Conservation (phyloP, 2,888 invertebrate genomes). For the Penaeus monodon region DNA sequence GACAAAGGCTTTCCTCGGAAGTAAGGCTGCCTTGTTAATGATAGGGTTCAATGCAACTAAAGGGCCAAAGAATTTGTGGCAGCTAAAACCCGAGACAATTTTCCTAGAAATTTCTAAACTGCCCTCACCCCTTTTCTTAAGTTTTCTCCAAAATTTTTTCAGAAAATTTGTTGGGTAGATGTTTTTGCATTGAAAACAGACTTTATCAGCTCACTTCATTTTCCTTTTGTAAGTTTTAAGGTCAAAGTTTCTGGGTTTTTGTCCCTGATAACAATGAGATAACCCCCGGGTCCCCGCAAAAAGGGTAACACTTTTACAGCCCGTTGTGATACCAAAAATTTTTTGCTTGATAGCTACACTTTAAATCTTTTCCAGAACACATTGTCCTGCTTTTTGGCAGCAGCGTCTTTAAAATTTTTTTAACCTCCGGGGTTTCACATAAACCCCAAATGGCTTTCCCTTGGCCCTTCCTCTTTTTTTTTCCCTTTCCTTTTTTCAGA, state of each 20-base stretch:
- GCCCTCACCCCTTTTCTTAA: constrained; percentile 17
- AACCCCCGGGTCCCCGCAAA: constrained; percentile 13
- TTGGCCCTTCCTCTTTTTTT: not conserved
- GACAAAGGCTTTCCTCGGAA: constrained; percentile 20
- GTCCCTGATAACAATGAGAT: constrained; percentile 23
- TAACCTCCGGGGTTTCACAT: constrained; percentile 6
- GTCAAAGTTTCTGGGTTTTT: constrained; percentile 28
- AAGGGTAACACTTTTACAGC: constrained; percentile 22
- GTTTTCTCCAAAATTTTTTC: constrained; percentile 12
- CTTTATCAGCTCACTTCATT: not conserved
- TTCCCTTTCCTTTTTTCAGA: no score
- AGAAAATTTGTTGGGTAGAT: constrained; percentile 13
- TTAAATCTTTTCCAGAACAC: not conserved
- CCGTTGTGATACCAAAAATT: not conserved
- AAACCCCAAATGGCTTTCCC: constrained; percentile 3
- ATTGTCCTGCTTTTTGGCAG: not conserved
- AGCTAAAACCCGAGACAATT: constrained; percentile 19
- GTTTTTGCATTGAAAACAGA: constrained; percentile 5
- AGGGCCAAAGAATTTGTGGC: constrained; percentile 12
- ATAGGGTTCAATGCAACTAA: constrained; percentile 18
- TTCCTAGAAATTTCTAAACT: constrained; percentile 24
- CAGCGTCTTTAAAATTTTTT: constrained; percentile 27
- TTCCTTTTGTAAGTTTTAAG: not conserved
- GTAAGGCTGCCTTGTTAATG: constrained; percentile 21
- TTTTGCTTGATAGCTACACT: not conserved